Evolutionary conservation across 1,140 invertebrate genomes (phyloP).

Genomic region (Eueides isabella): DNA sequence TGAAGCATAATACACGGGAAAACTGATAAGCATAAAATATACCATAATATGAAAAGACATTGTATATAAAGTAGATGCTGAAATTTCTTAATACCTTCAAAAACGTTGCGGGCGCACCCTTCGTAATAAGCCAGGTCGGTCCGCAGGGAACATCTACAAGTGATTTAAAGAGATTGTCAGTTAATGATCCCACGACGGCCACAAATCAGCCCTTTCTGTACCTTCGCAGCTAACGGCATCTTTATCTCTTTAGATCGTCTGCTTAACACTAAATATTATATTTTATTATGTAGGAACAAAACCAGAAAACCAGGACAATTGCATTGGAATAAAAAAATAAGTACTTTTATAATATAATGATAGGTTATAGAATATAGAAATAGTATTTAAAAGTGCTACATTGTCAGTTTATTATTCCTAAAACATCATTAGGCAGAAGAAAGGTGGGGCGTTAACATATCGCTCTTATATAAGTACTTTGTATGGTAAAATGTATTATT

Average conservation of each 20-base stretch:
- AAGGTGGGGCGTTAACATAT: background rate
- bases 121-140: conserved; percentile 65
- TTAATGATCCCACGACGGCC: conserved; percentile 71
- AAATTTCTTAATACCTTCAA: conserved; percentile 70
- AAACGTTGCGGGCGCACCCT: conserved; percentile 58
- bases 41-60: conserved; percentile 23
- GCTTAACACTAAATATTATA: conserved; percentile 48
- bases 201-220: conserved; percentile 74
- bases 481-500: conserved; percentile 40
- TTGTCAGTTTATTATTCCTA: background rate
- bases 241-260: conserved; percentile 53
- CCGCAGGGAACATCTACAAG: conserved; percentile 70
- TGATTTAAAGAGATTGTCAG: conserved; percentile 81
- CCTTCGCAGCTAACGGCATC: conserved; percentile 59
- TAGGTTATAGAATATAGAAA: background rate
- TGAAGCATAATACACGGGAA: background rate
- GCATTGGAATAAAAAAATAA: background rate
- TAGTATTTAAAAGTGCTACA: background rate
- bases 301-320: background rate
- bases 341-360: background rate
- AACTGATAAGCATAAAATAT: conserved; percentile 13
- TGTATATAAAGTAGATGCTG: conserved; percentile 41
- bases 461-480: background rate
- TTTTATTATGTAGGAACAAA: conserved; percentile 31
- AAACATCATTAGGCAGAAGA: background rate